A percentile compares a stretch with the other conserved stretches of the same genome.
Evolutionary conservation across 1,140 invertebrate genomes (phyloP).

Genomic region (Drosophila lini): DNA sequence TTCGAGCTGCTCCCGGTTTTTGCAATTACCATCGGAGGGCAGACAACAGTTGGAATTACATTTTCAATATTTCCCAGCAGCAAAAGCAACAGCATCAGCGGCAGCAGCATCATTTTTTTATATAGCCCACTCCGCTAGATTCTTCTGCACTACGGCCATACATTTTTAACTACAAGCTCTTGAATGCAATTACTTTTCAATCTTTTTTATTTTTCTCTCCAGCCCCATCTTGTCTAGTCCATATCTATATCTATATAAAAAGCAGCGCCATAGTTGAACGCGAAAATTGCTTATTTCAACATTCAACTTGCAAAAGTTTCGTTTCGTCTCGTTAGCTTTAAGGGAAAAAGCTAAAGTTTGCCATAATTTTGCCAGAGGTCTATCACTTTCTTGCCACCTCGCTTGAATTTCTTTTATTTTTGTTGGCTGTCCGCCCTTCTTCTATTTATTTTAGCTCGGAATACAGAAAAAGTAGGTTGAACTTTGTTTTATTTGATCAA

Average conservation of each 20-base stretch:
- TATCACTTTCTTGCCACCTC: slow-evolving; percentile 60
- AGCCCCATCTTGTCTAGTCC: slow-evolving; percentile 32
- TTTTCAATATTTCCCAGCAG: slow-evolving; percentile 74
- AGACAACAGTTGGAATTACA: slow-evolving; percentile 69
- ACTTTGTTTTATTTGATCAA: slow-evolving; percentile 78
- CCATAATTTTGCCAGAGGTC: slow-evolving; percentile 67
- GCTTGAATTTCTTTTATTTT: slow-evolving; percentile 57
- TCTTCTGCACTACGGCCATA: slow-evolving; percentile 70
- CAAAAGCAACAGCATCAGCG: slow-evolving; percentile 9
- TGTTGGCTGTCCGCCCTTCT: slow-evolving; percentile 12
- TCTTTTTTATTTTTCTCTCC: slow-evolving; percentile 54
- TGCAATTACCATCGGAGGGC: slow-evolving; percentile 65
- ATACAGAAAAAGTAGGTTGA: slow-evolving; percentile 49
- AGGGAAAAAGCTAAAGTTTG: slow-evolving; percentile 63
- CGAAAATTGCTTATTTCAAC: slow-evolving; percentile 82
- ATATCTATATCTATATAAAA: slow-evolving; percentile 27
- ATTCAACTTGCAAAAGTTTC: slow-evolving; percentile 74
- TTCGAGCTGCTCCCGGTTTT: slow-evolving; percentile 53
- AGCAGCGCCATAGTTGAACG: slow-evolving; percentile 40
- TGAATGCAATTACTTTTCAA: slow-evolving; percentile 83
- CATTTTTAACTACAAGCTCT: slow-evolving; percentile 81
- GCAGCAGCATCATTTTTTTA: slow-evolving; percentile 56
- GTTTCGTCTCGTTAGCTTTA: slow-evolving; percentile 67
- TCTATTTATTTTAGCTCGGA: slow-evolving; percentile 45
- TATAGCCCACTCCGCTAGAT: slow-evolving; percentile 49